Evolutionary conservation across 2,888 invertebrate genomes (phyloP).

Genomic region (Siphlonurus alternatus): DNA sequence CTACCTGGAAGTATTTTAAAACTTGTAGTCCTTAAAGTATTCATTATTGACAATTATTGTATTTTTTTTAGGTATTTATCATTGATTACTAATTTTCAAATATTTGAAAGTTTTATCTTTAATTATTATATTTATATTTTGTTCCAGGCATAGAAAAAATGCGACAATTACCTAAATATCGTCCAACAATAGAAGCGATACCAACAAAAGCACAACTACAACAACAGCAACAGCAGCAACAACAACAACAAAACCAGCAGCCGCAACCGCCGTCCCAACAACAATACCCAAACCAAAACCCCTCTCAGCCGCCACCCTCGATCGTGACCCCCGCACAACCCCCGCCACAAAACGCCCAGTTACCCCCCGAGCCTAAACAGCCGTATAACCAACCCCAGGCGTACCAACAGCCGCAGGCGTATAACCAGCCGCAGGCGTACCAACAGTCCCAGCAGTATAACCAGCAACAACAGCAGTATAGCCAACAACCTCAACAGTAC

Average conservation of each 20-base stretch:
- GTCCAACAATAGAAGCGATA: background rate
- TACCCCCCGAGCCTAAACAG: slow-evolving; percentile 15
- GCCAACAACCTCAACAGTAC: slow-evolving; percentile 7
- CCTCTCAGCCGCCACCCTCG: slow-evolving; percentile 13
- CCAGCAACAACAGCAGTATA: slow-evolving; percentile 12
- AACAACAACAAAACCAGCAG: slow-evolving; percentile 28
- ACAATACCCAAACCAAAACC: slow-evolving; percentile 18
- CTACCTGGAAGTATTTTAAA: too few relatives aligned
- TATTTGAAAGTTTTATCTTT: too few relatives aligned
- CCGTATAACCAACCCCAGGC: slow-evolving; percentile 13
- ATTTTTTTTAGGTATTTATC: too few relatives aligned
- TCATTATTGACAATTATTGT: too few relatives aligned
- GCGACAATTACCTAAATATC: background rate
- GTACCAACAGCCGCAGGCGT: slow-evolving; percentile 13
- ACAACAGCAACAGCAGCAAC: slow-evolving; percentile 36
- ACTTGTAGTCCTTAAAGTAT: too few relatives aligned
- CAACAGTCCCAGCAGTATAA: slow-evolving; percentile 15
- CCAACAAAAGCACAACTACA: slow-evolving; percentile 26
- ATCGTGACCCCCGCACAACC: slow-evolving; percentile 11
- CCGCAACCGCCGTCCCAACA: slow-evolving; percentile 31
- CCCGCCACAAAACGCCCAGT: too few relatives aligned
- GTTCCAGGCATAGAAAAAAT: background rate
- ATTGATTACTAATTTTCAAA: too few relatives aligned
- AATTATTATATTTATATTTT: too few relatives aligned
- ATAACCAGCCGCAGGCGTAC: slow-evolving; percentile 13